These are phyloP conservation scores for Poeciliopsis turneri DNA, from an alignment of 2,797 vertebrate species.

Conservation along the genomic window DNA sequence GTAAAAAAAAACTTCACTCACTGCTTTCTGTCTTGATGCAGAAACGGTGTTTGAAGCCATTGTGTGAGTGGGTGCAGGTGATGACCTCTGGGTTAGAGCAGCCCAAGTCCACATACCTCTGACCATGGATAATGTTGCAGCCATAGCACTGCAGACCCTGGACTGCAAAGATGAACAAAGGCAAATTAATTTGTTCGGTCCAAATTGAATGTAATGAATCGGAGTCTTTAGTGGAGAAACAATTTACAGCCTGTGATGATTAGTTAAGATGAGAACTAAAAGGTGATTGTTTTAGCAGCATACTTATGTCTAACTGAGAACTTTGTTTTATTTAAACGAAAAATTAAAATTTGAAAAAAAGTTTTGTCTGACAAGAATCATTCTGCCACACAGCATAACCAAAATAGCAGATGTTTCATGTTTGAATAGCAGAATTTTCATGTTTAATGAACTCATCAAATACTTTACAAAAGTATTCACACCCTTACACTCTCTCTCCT, in stretches of 20 bases:
- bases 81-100: conserved; percentile 90
- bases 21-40: conserved; percentile 87
- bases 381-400: not conserved
- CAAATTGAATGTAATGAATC: not conserved
- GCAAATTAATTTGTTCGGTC: not conserved
- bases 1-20: conserved; percentile 64
- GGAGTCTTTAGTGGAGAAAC: not conserved
- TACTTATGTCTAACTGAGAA: not conserved
- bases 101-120: conserved; percentile 87
- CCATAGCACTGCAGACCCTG: conserved; percentile 89
- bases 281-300: not conserved
- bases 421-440: not conserved
- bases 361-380: not conserved
- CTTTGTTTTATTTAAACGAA: not conserved
- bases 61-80: conserved; percentile 88
- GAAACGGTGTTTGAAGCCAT: conserved; percentile 87
- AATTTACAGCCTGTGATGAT: not conserved
- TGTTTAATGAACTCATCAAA: not conserved
- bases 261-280: not conserved
- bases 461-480: not conserved
- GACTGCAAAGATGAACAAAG: conserved; percentile 65
- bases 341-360: not conserved
- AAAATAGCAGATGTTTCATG: not conserved
- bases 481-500: not conserved
- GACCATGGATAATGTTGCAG: conserved; percentile 90